A percentile compares a stretch with the other conserved stretches of the same genome.
Evolutionary conservation across 2,113 vertebrate species (phyloP).

Genomic region (Periophthalmodon schlosseri): DNA sequence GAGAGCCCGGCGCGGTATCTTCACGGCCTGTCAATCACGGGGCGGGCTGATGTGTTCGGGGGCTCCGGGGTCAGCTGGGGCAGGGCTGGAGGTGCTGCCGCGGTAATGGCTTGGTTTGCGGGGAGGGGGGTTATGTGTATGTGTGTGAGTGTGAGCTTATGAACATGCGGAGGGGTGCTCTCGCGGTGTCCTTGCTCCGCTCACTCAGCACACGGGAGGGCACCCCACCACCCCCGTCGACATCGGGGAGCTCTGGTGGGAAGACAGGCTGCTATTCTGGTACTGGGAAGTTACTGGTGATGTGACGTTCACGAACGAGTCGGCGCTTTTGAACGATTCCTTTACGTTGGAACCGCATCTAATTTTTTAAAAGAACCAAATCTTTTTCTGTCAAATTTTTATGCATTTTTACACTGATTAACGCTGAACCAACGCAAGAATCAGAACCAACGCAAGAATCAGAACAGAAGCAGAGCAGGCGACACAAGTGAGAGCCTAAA

Average conservation of each 20-base stretch:
- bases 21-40: constrained; percentile 79
- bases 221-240: constrained; percentile 51
- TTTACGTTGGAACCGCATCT: too few relatives aligned
- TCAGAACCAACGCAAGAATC: too few relatives aligned
- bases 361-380: too few relatives aligned
- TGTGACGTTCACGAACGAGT: too few relatives aligned
- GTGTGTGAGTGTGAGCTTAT: constrained; percentile 41
- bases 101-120: constrained; percentile 65
- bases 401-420: too few relatives aligned
- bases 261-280: neutral
- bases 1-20: constrained; percentile 78
- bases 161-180: constrained; percentile 37
- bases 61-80: constrained; percentile 70
- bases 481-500: too few relatives aligned
- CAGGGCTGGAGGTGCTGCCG: constrained; percentile 51
- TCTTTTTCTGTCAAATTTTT: too few relatives aligned
- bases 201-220: constrained; percentile 75
- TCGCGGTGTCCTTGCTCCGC: constrained; percentile 73
- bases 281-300: neutral
- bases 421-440: too few relatives aligned
- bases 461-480: too few relatives aligned
- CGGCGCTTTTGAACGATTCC: too few relatives aligned
- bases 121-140: constrained; percentile 39
- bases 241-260: constrained; percentile 30
- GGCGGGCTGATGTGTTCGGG: constrained; percentile 64